These are phyloP conservation scores for Martes martes DNA, from an alignment of 2,113 vertebrate species.

Conservation along the genomic window DNA sequence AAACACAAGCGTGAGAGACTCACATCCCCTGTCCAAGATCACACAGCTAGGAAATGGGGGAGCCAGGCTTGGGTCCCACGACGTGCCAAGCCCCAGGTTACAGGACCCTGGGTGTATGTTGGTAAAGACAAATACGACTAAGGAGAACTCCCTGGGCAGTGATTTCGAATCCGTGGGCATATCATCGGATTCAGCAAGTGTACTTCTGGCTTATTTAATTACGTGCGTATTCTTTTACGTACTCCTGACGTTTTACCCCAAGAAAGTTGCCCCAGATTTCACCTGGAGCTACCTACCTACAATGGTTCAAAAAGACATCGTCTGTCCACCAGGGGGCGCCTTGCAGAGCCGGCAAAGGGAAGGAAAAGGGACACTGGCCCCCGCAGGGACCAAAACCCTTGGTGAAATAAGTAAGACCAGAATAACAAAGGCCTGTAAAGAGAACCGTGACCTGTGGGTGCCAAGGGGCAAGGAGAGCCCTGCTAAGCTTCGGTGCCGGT, in stretches of 20 bases:
- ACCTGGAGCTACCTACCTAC: rapidly evolving
- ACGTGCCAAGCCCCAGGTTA: no score
- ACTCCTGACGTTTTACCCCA: not conserved
- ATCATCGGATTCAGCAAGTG: not conserved
- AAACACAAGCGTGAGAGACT: not conserved
- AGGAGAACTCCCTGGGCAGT: not conserved
- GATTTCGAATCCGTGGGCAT: rapidly evolving
- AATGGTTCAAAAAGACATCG: rapidly evolving
- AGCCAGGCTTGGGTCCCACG: not conserved
- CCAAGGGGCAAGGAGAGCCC: not conserved
- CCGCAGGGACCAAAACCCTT: rapidly evolving
- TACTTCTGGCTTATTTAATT: not conserved
- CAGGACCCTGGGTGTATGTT: rapidly evolving
- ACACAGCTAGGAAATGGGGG: not conserved
- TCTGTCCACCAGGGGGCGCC: not conserved
- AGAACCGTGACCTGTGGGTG: rapidly evolving
- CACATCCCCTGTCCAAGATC: not conserved
- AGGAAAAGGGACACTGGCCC: rapidly evolving
- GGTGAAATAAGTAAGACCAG: rapidly evolving
- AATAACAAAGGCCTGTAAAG: rapidly evolving
- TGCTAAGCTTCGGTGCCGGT: rapidly evolving
- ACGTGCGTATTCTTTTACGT: rapidly evolving
- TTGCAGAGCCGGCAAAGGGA: rapidly evolving
- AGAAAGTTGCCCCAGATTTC: rapidly evolving
- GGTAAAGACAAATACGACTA: not conserved